These are phyloP conservation scores for Agrypnia vestita DNA, from an alignment of 1,140 invertebrate genomes.

Conservation along the genomic window DNA sequence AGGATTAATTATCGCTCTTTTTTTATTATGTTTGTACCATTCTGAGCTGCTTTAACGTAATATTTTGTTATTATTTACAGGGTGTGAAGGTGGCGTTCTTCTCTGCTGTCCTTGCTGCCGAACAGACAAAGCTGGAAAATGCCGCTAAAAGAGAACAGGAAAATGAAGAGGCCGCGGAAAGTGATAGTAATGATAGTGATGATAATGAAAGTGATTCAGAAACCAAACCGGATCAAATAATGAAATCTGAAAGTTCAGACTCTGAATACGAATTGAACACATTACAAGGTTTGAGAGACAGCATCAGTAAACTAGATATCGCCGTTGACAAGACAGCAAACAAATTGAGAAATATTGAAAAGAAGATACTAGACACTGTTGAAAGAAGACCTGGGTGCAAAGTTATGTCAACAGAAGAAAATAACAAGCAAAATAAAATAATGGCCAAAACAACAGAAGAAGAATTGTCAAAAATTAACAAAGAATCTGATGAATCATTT, in stretches of 20 bases:
- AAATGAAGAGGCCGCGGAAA: conserved; percentile 62
- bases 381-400: conserved; percentile 59
- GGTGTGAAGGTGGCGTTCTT: conserved; percentile 86
- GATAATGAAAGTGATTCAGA: conserved; percentile 62
- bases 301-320: conserved; percentile 66
- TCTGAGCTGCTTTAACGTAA: not conserved
- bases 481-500: conserved; percentile 34
- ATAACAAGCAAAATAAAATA: not conserved
- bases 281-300: conserved; percentile 68
- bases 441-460: not conserved
- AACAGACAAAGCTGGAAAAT: conserved; percentile 70
- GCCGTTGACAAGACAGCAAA: conserved; percentile 69
- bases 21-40: not conserved
- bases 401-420: not conserved
- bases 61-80: conserved; percentile 34
- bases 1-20: conserved; percentile 7
- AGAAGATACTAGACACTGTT: conserved; percentile 64
- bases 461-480: conserved; percentile 62
- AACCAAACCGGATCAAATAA: conserved; percentile 57
- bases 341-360: conserved; percentile 70
- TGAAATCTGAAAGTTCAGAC: conserved; percentile 36
- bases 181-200: conserved; percentile 63
- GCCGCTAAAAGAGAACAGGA: conserved; percentile 66
- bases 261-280: conserved; percentile 46
- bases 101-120: conserved; percentile 80